Evolutionary conservation across 2,113 vertebrate species (phyloP), one percentile per base, ranked within the genome.

Genomic region (Tiliqua scincoides): DNA sequence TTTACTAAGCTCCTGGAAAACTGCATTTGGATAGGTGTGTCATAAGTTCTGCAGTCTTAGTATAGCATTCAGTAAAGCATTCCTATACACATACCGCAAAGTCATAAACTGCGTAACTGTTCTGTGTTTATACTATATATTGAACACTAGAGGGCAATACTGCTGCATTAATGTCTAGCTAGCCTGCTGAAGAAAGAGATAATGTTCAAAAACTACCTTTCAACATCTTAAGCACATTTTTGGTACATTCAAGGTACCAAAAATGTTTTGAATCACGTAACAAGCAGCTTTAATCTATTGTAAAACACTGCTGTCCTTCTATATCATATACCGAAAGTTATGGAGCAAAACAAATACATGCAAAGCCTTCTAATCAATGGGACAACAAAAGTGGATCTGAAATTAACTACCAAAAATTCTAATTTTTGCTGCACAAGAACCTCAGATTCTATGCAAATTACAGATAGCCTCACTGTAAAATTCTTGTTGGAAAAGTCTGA

Each of bases 131-230:
- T 93, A 82, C 78, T 57, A 43, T 15, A 15, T 54, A n/a, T 21
- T 59, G 80, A 87, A 71, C 93, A 0, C 0, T 54, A 95, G 95
- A 90, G 94, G 95, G 94, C 94, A 94, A 91, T 90, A 88, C 88
- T 89, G 76, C 79, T 9, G 32, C 89, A 90, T 68, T 18, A 86
- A 91, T 85, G 43, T 37, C 12, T 78, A 12, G 54, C 48, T n/a
- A 67, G 61, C 30, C 70, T 73, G 62, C 61, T 18, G 23, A 76
- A 32, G 37, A 17, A 21, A 74, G 57, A 35, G 9, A 7, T 27
- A 85, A 32, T 25, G 8, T 3, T 40, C 5, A 68, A 73, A 62
- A 30, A 62, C 30, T 23, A 43, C 35, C 61, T 63, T 8, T 67
- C 17, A 67, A 11, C 4, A 32, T 12, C 72, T 48, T 12, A 76